phyloP scores from a whole-genome alignment of 1,140 invertebrate species.

The Geopemphigus sp. region DNA sequence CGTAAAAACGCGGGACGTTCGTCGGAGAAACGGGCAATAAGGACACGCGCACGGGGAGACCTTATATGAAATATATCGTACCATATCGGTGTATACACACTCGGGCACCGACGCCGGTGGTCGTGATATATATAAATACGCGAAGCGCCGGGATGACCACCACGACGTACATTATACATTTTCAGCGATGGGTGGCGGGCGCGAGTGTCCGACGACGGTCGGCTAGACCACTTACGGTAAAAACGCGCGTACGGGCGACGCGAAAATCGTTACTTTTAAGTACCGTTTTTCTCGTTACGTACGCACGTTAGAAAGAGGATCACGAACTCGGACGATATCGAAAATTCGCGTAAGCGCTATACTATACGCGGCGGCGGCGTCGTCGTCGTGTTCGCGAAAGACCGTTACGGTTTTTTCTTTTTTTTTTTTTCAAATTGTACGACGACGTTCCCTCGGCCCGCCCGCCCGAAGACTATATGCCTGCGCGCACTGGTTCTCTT shows the following conservation, averaged over 20 bases:
- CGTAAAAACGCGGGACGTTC: not conserved
- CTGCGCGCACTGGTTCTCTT: not conserved
- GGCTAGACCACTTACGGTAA: too few species aligned
- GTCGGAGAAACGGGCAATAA: too few species aligned
- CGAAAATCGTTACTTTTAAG: too few species aligned
- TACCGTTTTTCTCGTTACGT: conserved; percentile 2
- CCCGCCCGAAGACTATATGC: not conserved
- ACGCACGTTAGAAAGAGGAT: too few species aligned
- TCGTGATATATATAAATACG: conserved; percentile 12
- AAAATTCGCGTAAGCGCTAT: conserved; percentile 21
- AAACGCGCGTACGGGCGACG: too few species aligned
- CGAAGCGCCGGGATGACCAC: conserved; percentile 22
- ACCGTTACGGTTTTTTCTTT: not conserved
- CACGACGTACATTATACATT: conserved; percentile 6
- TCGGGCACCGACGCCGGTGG: conserved; percentile 9
- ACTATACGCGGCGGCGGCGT: not conserved
- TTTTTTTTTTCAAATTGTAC: not conserved
- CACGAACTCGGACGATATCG: not conserved
- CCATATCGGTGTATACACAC: too few species aligned
- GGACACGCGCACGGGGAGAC: too few species aligned
- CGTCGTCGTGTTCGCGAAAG: conserved; percentile 5
- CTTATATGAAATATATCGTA: too few species aligned
- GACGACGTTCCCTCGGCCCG: not conserved
- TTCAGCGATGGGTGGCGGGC: too few species aligned
- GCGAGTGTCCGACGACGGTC: too few species aligned